Evolutionary conservation across 1,140 invertebrate genomes (phyloP).

Genomic region (Sitodiplosis mosellana): DNA sequence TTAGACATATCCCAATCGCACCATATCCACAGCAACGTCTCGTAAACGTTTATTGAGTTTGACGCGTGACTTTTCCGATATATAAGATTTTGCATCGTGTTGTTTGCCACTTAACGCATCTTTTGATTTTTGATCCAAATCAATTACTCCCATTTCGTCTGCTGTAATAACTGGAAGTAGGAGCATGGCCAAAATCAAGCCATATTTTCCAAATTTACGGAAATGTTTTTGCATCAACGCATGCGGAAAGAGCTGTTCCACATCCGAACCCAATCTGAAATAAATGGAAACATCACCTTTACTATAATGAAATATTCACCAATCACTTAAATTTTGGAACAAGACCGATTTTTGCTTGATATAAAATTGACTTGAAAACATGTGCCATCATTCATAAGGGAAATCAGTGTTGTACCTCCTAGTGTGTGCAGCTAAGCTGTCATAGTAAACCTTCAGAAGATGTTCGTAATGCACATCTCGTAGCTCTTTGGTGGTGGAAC

Average conservation of each 20-base stretch:
- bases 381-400: too few relatives aligned
- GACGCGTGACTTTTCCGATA: neutral
- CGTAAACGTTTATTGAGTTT: neutral
- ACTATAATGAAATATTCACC: too few relatives aligned
- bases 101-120: neutral
- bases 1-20: neutral
- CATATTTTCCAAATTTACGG: constrained; percentile 11
- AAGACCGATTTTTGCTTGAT: too few relatives aligned
- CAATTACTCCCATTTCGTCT: too few relatives aligned
- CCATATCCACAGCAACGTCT: neutral
- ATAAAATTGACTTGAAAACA: too few relatives aligned
- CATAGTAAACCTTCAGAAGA: constrained; percentile 28
- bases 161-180: neutral
- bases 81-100: neutral
- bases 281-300: too few relatives aligned
- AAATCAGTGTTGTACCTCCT: too few relatives aligned
- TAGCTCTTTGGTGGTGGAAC: constrained; percentile 26
- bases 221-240: constrained; percentile 12
- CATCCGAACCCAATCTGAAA: constrained; percentile 8
- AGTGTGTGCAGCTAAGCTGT: constrained; percentile 15
- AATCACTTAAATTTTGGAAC: too few relatives aligned
- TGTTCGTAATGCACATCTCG: constrained; percentile 23
- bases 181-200: constrained; percentile 8
- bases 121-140: neutral
- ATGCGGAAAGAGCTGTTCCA: constrained; percentile 12